These are phyloP conservation scores for Maconellicoccus hirsutus DNA, from an alignment of 1,140 invertebrate species.

Conservation along the genomic window DNA sequence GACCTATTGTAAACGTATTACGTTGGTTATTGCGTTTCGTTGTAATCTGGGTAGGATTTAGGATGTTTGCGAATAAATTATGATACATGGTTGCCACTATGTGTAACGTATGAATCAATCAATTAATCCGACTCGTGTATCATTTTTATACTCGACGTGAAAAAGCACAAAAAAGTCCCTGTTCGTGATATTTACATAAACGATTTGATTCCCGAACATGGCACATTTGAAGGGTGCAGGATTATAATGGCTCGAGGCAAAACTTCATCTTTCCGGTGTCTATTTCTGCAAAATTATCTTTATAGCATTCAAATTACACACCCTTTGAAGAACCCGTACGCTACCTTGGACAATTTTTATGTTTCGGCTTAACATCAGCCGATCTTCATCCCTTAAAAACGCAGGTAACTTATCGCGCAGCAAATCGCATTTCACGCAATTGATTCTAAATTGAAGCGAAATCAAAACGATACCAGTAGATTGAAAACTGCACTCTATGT, in stretches of 20 bases:
- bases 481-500: neutral
- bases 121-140: neutral
- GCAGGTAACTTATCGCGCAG: neutral
- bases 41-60: constrained; percentile 7
- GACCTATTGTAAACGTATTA: neutral
- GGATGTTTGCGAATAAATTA: neutral
- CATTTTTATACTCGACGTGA: neutral
- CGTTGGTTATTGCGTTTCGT: neutral
- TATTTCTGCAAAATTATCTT: neutral
- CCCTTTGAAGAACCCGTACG: too few species aligned
- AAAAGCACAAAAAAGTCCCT: neutral
- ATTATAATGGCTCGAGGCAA: neutral
- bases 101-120: neutral
- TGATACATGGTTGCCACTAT: neutral
- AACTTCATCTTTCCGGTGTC: neutral
- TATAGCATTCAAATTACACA: neutral
- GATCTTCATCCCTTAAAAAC: too few species aligned
- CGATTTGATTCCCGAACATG: neutral
- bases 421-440: neutral
- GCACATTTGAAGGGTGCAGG: neutral
- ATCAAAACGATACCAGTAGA: neutral
- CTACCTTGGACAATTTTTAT: too few species aligned
- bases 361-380: too few species aligned
- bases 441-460: constrained; percentile 5
- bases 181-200: neutral